Conservation (phyloP, 2,797 vertebrate species). For the Pantherophis alleghaniensis region DNA sequence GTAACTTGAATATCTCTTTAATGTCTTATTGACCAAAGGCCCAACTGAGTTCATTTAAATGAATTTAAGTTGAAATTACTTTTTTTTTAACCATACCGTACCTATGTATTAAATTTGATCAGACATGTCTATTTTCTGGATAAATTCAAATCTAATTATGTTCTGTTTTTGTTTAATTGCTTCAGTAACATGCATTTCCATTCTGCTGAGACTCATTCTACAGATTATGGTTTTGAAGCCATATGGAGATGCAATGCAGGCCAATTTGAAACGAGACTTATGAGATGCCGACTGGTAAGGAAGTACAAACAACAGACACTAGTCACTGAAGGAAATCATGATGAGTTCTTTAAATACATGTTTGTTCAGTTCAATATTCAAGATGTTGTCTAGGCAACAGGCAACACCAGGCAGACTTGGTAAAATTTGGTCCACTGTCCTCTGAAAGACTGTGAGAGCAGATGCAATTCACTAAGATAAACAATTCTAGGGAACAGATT, state of each 20-base stretch:
- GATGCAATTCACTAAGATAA: slow-evolving; percentile 48
- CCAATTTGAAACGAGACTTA: slow-evolving; percentile 60
- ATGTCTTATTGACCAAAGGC: not conserved
- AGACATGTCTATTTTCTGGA: slow-evolving; percentile 11
- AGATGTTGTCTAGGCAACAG: slow-evolving; percentile 41
- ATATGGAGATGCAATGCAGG: slow-evolving; percentile 64
- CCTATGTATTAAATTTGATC: not conserved
- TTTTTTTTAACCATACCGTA: not conserved
- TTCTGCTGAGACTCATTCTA: slow-evolving; percentile 42
- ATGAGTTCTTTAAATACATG: slow-evolving; percentile 35
- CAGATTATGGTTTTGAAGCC: slow-evolving; percentile 60
- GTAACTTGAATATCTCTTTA: not conserved
- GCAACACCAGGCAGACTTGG: slow-evolving; percentile 29
- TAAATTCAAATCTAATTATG: slow-evolving; percentile 34
- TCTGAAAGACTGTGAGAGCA: slow-evolving; percentile 12
- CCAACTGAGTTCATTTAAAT: not conserved
- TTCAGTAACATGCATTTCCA: slow-evolving; percentile 51
- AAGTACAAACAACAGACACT: not conserved
- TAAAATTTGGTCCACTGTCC: slow-evolving; percentile 23
- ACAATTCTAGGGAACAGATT: slow-evolving; percentile 55
- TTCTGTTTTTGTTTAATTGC: slow-evolving; percentile 25
- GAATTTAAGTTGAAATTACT: not conserved
- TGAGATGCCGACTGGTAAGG: slow-evolving; percentile 43
- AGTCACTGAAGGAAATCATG: slow-evolving; percentile 43
- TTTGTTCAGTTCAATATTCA: slow-evolving; percentile 20